Conservation (phyloP, 2,113 vertebrate species). For the Zingel zingel region DNA sequence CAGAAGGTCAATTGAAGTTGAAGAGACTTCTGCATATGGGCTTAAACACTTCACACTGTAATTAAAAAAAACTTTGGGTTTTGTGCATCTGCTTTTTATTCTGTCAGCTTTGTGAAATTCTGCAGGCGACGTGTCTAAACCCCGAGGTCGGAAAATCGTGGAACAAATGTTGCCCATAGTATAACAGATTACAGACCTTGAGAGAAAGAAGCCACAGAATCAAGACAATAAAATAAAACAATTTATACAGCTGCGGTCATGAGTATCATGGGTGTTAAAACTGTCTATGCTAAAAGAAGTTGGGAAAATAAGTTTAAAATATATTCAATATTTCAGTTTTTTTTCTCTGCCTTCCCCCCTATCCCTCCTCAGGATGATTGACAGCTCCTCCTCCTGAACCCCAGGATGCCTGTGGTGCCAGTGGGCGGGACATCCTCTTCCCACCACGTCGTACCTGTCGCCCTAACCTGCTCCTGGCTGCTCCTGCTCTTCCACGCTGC, state of each 20-base stretch:
- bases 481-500: constrained; percentile 75
- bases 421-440: constrained; percentile 76
- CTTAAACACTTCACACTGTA: neutral
- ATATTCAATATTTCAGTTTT: neutral
- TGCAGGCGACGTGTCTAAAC: constrained; percentile 1
- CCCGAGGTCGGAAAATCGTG: too few relatives aligned
- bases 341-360: neutral
- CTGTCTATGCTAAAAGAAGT: neutral
- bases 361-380: constrained; percentile 77
- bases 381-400: constrained; percentile 62
- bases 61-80: constrained; percentile 24
- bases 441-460: constrained; percentile 72
- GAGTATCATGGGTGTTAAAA: too few relatives aligned
- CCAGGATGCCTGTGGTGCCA: constrained; percentile 76
- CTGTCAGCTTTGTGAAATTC: constrained; percentile 1
- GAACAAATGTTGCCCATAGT: too few relatives aligned
- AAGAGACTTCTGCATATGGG: constrained; percentile 14
- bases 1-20: constrained; percentile 27
- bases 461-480: constrained; percentile 71
- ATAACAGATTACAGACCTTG: too few relatives aligned
- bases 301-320: neutral
- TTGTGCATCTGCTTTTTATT: neutral
- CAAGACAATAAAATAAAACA: too few relatives aligned
- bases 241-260: too few relatives aligned
- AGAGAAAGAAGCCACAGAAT: too few relatives aligned